Base-by-base conservation (phyloP, 2,888 invertebrate genomes). In the Cyaniris semiargus region DNA sequence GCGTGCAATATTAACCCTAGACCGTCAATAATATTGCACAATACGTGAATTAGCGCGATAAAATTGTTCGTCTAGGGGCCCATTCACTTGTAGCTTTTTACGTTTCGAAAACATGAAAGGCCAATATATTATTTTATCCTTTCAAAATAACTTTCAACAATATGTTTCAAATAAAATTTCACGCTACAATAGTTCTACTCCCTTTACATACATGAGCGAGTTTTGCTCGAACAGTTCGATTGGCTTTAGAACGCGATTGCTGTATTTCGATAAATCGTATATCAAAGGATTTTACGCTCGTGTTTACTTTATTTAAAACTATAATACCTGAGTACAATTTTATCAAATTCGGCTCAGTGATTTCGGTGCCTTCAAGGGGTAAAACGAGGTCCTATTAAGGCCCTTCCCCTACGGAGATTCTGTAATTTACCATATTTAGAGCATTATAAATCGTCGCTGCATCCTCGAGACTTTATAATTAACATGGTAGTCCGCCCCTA, bases 261-360 rank as follows among this genome's bases (percentile, higher is more conserved):
- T 15, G 66, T 13, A 31, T 27, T 66, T 10, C 66, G 18, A 66
- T 27, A 66, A 66, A 66, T 60, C 60, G 13, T 23, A 3, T 60
- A 4, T 60, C 66, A 66, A 66, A 66, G 27, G 66, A 66, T 27
- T 66, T 66, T 15, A 66, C 66, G 66, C 27, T 66, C 13, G 66
- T 15, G 27, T 66, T 27, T 66, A 15, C 23, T 8, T 23, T 21
- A 60, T 60, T 58, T 58, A 21, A 58, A 21, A 58, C 13, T 58
- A n/a, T 21, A 58, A 58, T 58, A 58, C 56, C 48, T 53, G 48
- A 18, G 48, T 18, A 53, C 18, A 18, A 18, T 53, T 15, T 18
- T 53, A 48, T 48, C 13, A 48, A 48, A 48, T 34, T 34, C 1
- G 13, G 44, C 18, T 15, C 48, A 53, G 15, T 53, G 18, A 53